Base-by-base conservation (phyloP, 2,797 vertebrate genomes). In the Natrix natrix region DNA sequence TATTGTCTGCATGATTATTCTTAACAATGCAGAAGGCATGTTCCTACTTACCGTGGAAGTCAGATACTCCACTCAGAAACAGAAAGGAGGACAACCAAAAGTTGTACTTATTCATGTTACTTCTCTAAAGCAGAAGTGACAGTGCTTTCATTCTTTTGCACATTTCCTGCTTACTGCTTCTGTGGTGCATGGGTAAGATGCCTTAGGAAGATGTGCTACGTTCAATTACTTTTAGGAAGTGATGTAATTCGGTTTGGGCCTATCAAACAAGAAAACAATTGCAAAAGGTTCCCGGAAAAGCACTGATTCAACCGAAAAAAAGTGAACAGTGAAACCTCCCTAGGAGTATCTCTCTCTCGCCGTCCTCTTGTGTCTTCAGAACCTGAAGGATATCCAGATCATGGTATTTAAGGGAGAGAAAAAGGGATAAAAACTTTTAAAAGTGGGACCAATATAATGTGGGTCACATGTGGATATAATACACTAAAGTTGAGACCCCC, bases 201-300 rank as follows among this genome's bases (percentile, higher is more conserved):
- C 96, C 96, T 97, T 94, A 95, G 96, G 97, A 96, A 98, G 98
- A 98, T 97, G 97, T 94, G 95, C 96, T 96, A 94, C 95, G 95
- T 97, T 97, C 97, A 97, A 97, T 97, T 98, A 97, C 94, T 97
- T 97, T 98, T 98, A 98, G 98, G 98, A 98, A 98, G 98, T 98
- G 98, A 98, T 98, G 98, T 98, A 98, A 98, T 97, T 97, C 96
- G 48, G 96, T 96, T 97, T 97, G 96, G 97, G 97, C 97, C 97
- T 98, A 98, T 98, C 97, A 97, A 97, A 97, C 94, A 92, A 97
- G 97, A 96, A 94, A 83, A 96, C 87, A 96, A 97, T 98, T 98
- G 96, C 97, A 97, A 97, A 97, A 98, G 97, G 95, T 95, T 95
- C 96, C 88, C 96, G 91, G 94, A 94, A 96, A 95, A 95, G 96